phyloP scores from a whole-genome alignment of 2,797 vertebrate species.

The Anabacerthia variegaticeps region DNA sequence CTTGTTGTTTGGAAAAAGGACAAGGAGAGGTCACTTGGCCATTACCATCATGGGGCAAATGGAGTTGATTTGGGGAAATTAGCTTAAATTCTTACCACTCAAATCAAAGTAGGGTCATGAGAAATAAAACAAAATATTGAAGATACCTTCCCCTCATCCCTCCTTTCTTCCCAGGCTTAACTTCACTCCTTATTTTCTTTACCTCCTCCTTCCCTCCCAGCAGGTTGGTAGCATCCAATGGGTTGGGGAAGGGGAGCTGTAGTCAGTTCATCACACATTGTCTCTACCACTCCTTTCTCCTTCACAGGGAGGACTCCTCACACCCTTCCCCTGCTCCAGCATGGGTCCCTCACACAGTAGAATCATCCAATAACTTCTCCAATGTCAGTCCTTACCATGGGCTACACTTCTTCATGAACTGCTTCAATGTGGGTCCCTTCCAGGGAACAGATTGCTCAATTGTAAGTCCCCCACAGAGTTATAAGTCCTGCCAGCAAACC shows the following conservation, averaged over 20 bases:
- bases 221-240: too few species aligned
- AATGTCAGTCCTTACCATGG: background rate
- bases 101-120: background rate
- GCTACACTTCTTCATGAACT: background rate
- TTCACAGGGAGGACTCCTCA: background rate
- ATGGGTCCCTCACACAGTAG: background rate
- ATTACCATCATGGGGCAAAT: background rate
- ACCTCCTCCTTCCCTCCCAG: background rate
- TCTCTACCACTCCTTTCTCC: background rate
- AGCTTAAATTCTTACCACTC: background rate
- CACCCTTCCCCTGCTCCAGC: background rate
- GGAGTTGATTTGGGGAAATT: background rate
- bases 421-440: background rate
- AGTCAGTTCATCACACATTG: background rate
- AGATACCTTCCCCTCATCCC: background rate
- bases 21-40: background rate
- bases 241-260: background rate
- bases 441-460: background rate
- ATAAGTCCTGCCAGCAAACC: background rate
- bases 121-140: background rate
- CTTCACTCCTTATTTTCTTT: background rate
- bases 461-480: background rate
- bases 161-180: background rate
- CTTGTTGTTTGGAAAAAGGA: rapidly evolving
- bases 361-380: background rate